phyloP scores from a whole-genome alignment of 2,797 vertebrate species.

The Balearica regulorum region DNA sequence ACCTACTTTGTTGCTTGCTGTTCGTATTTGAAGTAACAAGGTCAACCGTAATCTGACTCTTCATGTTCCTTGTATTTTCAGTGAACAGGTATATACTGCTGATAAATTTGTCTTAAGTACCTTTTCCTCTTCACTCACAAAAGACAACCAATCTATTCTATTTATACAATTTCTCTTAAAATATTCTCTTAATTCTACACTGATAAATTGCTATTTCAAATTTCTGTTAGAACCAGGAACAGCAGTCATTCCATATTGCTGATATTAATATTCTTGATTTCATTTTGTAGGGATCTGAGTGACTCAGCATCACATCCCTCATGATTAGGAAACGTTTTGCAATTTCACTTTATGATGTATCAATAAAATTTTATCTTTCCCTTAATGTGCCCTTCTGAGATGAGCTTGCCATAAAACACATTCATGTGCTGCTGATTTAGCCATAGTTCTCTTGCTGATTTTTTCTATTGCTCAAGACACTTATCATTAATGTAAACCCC shows the following conservation, averaged over 20 bases:
- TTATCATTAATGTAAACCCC: not conserved
- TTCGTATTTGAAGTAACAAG: not conserved
- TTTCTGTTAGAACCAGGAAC: not conserved
- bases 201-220: not conserved
- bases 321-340: slow-evolving; percentile 1
- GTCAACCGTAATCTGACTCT: not conserved
- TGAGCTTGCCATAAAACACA: not conserved
- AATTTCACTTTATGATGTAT: not conserved
- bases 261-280: not conserved
- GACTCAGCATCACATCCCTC: slow-evolving; percentile 22
- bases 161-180: not conserved
- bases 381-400: not conserved
- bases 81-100: not conserved
- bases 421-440: not conserved
- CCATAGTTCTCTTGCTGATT: not conserved
- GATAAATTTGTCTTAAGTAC: not conserved
- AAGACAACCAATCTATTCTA: not conserved
- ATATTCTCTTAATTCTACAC: not conserved
- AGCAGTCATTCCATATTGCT: not conserved
- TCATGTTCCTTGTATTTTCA: not conserved
- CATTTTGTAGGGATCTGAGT: not conserved
- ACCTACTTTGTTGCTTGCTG: not conserved
- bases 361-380: slow-evolving; percentile 18
- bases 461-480: not conserved
- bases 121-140: not conserved